Conservation (phyloP, 2,888 invertebrate genomes). For the Byasa hedistus region DNA sequence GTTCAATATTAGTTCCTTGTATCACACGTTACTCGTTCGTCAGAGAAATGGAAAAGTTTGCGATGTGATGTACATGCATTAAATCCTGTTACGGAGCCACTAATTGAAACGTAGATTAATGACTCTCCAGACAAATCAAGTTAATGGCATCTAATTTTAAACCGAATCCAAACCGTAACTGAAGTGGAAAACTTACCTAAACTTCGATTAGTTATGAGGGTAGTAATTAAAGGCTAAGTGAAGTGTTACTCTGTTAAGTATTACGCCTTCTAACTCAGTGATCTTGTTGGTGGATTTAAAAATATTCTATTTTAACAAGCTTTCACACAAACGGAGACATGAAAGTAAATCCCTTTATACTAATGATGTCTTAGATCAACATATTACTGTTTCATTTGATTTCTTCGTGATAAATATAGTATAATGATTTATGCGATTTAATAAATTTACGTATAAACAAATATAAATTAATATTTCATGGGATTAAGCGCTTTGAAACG, state of each 20-base stretch:
- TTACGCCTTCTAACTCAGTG: neutral
- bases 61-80: slow-evolving; percentile 7
- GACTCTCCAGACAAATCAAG: slow-evolving; percentile 20
- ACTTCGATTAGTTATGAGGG: slow-evolving; percentile 4
- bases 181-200: slow-evolving; percentile 6
- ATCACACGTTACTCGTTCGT: slow-evolving; percentile 40
- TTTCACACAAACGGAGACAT: too few species aligned
- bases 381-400: too few species aligned
- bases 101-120: slow-evolving; percentile 30
- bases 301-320: too few species aligned
- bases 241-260: neutral
- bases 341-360: too few species aligned
- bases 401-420: too few species aligned
- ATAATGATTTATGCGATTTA: too few species aligned
- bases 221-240: slow-evolving; percentile 7
- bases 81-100: slow-evolving; percentile 3
- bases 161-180: slow-evolving; percentile 7
- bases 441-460: too few species aligned
- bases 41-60: slow-evolving; percentile 57
- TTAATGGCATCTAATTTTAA: slow-evolving; percentile 27
- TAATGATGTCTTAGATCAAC: too few species aligned
- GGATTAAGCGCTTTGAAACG: too few species aligned
- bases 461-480: too few species aligned
- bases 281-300: neutral
- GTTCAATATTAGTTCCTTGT: slow-evolving; percentile 36